phyloP scores from a whole-genome alignment of 92 coral and sea anemone species.

The Scolanthus callimorphus region DNA sequence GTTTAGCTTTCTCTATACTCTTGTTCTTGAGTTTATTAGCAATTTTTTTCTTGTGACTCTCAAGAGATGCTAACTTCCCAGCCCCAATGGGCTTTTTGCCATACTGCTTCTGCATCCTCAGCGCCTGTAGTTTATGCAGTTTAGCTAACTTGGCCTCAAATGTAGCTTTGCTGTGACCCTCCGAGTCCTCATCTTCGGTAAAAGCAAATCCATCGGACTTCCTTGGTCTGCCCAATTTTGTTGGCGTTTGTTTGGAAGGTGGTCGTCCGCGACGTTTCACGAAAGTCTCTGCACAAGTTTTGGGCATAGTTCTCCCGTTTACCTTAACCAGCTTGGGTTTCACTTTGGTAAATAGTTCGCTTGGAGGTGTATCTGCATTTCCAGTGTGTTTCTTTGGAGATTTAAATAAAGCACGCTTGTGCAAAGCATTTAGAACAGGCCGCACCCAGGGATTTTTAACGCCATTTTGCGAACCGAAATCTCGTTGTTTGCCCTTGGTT shows the following conservation, averaged over 20 bases:
- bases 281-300: conserved; percentile 35
- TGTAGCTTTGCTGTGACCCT: conserved; percentile 7
- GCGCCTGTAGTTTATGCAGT: conserved; percentile 22
- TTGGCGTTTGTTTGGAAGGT: conserved; percentile 45
- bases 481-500: conserved; percentile 56
- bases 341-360: conserved; percentile 33
- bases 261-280: conserved; percentile 77
- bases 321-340: conserved; percentile 59
- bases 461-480: conserved; percentile 78
- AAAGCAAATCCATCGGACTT: conserved; percentile 61
- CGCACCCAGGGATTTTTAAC: conserved; percentile 95
- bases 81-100: conserved; percentile 73
- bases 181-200: conserved; percentile 63
- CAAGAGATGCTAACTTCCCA: conserved; percentile 27
- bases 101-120: conserved; percentile 33
- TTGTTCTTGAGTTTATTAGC: conserved; percentile 70
- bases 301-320: conserved; percentile 56
- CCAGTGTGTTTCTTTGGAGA: conserved; percentile 52
- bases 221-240: conserved; percentile 24
- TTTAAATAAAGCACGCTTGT: conserved; percentile 58
- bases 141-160: conserved; percentile 60
- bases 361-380: conserved; percentile 37
- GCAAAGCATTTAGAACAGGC: conserved; percentile 78
- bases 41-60: conserved; percentile 50
- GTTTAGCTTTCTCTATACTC: conserved; percentile 65